Percentiles rank a stretch among this genome's conserved stretches.
Conservation (phyloP, 2,888 invertebrate genomes). For the Oligia fasciuncula region DNA sequence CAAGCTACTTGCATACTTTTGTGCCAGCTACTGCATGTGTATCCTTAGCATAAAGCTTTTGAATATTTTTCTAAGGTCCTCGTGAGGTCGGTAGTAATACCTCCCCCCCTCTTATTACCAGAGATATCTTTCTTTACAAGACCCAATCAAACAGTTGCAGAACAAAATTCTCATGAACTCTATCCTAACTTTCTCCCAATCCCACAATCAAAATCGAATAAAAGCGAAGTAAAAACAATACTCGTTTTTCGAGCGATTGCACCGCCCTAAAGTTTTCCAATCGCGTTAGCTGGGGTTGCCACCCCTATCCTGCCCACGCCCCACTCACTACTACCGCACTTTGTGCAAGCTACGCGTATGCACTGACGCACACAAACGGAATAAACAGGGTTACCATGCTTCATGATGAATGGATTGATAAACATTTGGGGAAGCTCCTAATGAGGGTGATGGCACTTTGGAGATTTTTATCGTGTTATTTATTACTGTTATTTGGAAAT, state of each 20-base stretch:
- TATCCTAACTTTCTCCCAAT: conserved; percentile 6
- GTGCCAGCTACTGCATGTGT: too few species aligned
- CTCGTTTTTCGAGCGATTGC: conserved; percentile 69
- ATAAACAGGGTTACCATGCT: conserved; percentile 71
- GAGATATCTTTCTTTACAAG: not conserved
- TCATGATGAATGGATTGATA: conserved; percentile 51
- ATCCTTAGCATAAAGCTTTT: not conserved
- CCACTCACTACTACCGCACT: conserved; percentile 73
- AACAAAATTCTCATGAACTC: not conserved
- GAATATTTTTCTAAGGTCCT: not conserved
- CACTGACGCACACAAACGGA: conserved; percentile 68
- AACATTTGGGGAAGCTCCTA: conserved; percentile 37
- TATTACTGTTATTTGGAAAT: conserved; percentile 17
- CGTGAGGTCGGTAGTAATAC: not conserved
- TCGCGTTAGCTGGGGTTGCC: conserved; percentile 77
- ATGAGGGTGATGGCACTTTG: conserved; percentile 37
- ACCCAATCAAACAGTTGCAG: not conserved
- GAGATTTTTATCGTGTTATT: conserved; percentile 30
- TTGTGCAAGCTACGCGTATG: conserved; percentile 74
- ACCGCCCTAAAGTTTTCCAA: conserved; percentile 82
- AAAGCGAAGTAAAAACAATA: conserved; percentile 51
- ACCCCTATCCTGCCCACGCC: conserved; percentile 71
- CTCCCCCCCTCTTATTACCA: not conserved
- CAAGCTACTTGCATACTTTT: too few species aligned
- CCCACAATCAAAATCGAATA: conserved; percentile 45